Evolutionary conservation across 2,113 vertebrate species (phyloP).

Genomic region (Acrocephalus kingi): DNA sequence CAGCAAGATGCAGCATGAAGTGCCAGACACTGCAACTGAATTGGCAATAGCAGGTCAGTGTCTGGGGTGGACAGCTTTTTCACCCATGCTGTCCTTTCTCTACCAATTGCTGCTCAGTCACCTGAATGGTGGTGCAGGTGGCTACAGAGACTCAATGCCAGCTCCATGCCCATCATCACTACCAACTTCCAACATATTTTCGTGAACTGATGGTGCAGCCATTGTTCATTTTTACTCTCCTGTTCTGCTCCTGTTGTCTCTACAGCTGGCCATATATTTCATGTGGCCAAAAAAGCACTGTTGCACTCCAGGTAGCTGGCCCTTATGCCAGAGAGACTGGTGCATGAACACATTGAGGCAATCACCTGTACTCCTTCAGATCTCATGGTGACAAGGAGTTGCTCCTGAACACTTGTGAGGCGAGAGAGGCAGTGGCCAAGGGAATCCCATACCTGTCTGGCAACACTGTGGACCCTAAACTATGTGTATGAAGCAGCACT

Average conservation of each 20-base stretch:
- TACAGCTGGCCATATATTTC: conserved; percentile 41
- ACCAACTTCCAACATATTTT: conserved; percentile 15
- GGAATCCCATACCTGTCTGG: background rate
- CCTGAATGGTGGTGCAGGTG: conserved; percentile 39
- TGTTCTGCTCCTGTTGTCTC: conserved; percentile 23
- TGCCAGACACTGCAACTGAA: conserved; percentile 26
- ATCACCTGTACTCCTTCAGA: background rate
- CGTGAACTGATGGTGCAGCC: background rate
- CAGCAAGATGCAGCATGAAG: background rate
- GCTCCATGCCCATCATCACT: background rate
- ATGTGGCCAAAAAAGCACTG: background rate
- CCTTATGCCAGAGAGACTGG: background rate
- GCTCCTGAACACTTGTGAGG: background rate
- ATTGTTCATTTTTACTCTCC: conserved; percentile 1
- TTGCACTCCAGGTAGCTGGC: conserved; percentile 4
- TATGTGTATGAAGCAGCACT: background rate
- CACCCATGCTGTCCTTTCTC: background rate
- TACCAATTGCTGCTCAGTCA: conserved; percentile 10
- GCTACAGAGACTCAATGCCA: background rate
- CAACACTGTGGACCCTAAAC: background rate
- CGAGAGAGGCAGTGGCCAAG: background rate
- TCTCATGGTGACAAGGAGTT: fast-evolving
- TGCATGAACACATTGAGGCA: background rate
- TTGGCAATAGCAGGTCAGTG: background rate
- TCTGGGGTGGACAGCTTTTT: background rate